Evolutionary conservation across 2,888 invertebrate genomes (phyloP), one percentile per base, ranked within the genome.

Genomic region (Pomacea canaliculata): DNA sequence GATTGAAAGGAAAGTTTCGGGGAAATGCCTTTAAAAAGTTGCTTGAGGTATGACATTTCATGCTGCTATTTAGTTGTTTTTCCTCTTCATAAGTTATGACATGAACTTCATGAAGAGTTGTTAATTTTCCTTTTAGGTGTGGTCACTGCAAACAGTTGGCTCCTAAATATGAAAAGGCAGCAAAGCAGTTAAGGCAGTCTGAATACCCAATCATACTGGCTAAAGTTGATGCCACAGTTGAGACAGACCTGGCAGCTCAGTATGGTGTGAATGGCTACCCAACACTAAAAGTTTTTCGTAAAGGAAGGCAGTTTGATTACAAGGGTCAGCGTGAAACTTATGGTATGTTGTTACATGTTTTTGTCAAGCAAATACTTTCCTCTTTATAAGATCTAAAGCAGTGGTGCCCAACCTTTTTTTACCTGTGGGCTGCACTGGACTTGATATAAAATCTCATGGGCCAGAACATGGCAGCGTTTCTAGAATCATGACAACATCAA

Each of bases 161-260:
- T 62, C 92, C 93, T 16, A 92, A 92, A 75, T 93, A 92, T 87
- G 92, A 92, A 79, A 91, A 91, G 80, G 93, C 93, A 13, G 92
- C 93, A 2, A 86, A 90, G 79, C 83, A 85, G 18, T 85, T 92
- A 76, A 88, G 89, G 80, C 80, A 85, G 13, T 82, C 87, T 19
- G 85, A 87, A 7, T 88, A 89, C n/a, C 89, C 90, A 18, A 91
- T 93, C 69, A 89, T 90, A 5, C 85, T 93, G 56, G 92, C 91
- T 71, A 93, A 93, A 86, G 91, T 93, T 13, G 92, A 93, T 78
- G 92, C 92, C 13, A 92, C 92, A 0, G 86, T 86, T 27, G 92
- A 93, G 81, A 91, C 90, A 72, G 91, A 89, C 7, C 81, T 93
- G 16, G 92, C 91, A n/a, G 85, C 87, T 72, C 85, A 90, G 76